These are phyloP conservation scores for Elgonia sp. DNA, from an alignment of 2,888 invertebrate genomes.

Conservation along the genomic window DNA sequence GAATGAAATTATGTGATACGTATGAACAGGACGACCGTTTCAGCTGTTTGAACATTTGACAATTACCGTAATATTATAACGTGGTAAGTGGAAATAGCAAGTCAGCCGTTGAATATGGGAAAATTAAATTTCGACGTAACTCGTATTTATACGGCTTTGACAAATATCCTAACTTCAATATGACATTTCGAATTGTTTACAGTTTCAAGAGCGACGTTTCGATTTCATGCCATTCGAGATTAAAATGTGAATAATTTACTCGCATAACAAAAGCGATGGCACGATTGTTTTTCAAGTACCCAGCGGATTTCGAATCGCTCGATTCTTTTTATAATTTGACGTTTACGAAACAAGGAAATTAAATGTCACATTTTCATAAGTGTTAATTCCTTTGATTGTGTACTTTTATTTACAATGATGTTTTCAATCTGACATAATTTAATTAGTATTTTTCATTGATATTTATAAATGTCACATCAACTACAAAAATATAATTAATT, in stretches of 20 bases:
- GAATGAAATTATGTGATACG: constrained; percentile 46
- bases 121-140: constrained; percentile 39
- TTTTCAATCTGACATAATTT: too few species aligned
- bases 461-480: too few species aligned
- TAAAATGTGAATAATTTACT: constrained; percentile 51
- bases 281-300: constrained; percentile 6
- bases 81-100: constrained; percentile 54
- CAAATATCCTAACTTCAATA: constrained; percentile 43
- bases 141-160: constrained; percentile 49
- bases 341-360: not conserved
- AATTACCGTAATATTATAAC: constrained; percentile 58
- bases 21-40: constrained; percentile 16
- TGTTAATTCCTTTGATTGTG: too few species aligned
- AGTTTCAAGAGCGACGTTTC: constrained; percentile 41
- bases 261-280: constrained; percentile 26
- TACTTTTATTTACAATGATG: too few species aligned
- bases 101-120: constrained; percentile 34
- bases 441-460: too few species aligned
- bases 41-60: constrained; percentile 33
- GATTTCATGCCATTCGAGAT: constrained; percentile 41
- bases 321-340: not conserved
- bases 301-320: constrained; percentile 8
- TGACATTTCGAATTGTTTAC: constrained; percentile 53
- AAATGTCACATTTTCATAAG: not conserved
- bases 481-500: too few species aligned